Evolutionary conservation across 2,888 invertebrate genomes (phyloP).

Genomic region (Bursaphelenchus okinawaensis): DNA sequence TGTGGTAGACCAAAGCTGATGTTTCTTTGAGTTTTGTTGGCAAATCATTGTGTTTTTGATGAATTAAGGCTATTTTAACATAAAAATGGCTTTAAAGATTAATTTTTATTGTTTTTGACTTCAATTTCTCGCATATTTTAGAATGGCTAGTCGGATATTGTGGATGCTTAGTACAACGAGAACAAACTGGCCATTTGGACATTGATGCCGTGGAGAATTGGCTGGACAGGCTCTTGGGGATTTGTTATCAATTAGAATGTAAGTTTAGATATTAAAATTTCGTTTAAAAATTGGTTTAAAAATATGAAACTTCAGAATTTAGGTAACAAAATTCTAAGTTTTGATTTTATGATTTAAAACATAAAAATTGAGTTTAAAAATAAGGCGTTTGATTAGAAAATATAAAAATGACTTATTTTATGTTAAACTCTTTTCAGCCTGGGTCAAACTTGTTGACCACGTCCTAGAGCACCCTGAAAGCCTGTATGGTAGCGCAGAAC

Average conservation of each 20-base stretch:
- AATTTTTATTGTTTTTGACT: neutral
- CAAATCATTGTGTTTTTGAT: too few relatives aligned
- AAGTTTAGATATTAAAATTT: too few relatives aligned
- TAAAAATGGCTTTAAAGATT: too few relatives aligned
- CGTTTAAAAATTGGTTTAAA: too few relatives aligned
- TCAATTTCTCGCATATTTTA: neutral
- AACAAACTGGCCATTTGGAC: constrained; percentile 10
- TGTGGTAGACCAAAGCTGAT: too few relatives aligned
- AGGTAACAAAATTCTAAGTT: too few relatives aligned
- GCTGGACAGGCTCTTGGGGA: constrained; percentile 7
- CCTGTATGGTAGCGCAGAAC: neutral
- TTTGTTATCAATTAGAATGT: constrained; percentile 10
- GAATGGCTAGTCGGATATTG: constrained; percentile 15
- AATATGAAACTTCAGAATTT: too few relatives aligned
- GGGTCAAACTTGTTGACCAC: constrained; percentile 2
- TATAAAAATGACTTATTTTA: neutral
- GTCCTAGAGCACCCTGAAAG: constrained; percentile 7
- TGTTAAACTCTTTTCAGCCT: constrained; percentile 1
- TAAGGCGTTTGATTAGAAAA: too few relatives aligned
- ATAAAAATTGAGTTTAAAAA: too few relatives aligned
- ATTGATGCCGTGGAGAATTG: constrained; percentile 6
- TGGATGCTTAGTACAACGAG: constrained; percentile 14
- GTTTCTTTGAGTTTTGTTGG: too few relatives aligned
- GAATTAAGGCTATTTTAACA: too few relatives aligned
- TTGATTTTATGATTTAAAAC: too few relatives aligned